A percentile compares a stretch with the other conserved stretches of the same genome.
These are phyloP conservation scores for Cyphomyrmex costatus DNA, from an alignment of 1,140 invertebrate species.

Conservation along the genomic window DNA sequence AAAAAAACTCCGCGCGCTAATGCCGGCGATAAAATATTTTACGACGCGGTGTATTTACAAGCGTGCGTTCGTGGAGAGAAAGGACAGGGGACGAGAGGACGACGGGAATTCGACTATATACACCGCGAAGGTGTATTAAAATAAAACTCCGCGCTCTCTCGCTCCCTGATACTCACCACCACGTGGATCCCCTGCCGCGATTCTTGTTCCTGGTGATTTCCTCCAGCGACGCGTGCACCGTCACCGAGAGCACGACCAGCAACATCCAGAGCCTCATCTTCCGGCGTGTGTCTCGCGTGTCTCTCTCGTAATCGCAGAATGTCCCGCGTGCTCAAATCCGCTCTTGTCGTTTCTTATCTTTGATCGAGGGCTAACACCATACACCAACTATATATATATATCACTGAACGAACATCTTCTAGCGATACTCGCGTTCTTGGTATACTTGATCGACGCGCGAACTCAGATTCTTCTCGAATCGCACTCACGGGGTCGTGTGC, in stretches of 20 bases:
- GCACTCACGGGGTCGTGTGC: constrained; percentile 42
- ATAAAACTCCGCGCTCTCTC: neutral
- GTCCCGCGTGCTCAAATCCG: constrained; percentile 37
- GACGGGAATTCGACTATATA: neutral
- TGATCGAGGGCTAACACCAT: constrained; percentile 41
- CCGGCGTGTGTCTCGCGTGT: constrained; percentile 26
- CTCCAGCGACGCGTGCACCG: constrained; percentile 77
- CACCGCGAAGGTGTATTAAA: constrained; percentile 9
- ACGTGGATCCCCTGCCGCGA: constrained; percentile 88
- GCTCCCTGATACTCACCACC: constrained; percentile 86
- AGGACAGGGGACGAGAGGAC: neutral
- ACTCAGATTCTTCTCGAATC: constrained; percentile 35
- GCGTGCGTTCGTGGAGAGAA: neutral
- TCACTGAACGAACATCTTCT: constrained; percentile 73
- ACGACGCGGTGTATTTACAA: constrained; percentile 34
- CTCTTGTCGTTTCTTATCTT: constrained; percentile 14
- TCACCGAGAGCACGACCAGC: constrained; percentile 80
- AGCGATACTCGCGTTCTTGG: constrained; percentile 26
- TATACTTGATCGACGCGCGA: neutral
- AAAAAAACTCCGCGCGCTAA: constrained; percentile 27
- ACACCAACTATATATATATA: no score
- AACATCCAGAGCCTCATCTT: constrained; percentile 84
- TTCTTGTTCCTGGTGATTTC: constrained; percentile 86
- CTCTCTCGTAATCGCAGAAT: constrained; percentile 23
- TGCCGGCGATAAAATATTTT: constrained; percentile 47